A percentile compares a stretch with the other conserved stretches of the same genome.
Conservation (phyloP, 2,113 vertebrate species). For the Morone chrysops region DNA sequence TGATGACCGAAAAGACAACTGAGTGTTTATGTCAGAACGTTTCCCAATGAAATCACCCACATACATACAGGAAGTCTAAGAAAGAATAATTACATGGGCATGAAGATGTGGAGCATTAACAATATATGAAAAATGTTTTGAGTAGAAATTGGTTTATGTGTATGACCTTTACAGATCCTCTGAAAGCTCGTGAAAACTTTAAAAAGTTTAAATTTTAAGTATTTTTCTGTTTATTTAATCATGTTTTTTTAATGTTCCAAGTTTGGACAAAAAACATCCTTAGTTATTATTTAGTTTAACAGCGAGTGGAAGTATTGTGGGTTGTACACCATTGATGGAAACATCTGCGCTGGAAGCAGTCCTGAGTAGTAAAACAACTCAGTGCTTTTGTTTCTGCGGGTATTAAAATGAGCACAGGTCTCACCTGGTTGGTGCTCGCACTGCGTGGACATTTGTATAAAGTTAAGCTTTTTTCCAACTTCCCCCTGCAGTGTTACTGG, state of each 20-base stretch:
- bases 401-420: background rate
- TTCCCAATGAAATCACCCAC: background rate
- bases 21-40: slow-evolving; percentile 6
- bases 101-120: background rate
- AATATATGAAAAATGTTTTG: background rate
- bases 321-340: too few relatives aligned
- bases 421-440: background rate
- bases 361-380: background rate
- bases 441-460: background rate
- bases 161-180: background rate
- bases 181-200: background rate
- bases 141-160: background rate
- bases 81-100: background rate
- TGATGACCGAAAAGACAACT: background rate
- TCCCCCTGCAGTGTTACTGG: background rate
- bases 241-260: background rate
- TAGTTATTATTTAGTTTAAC: background rate
- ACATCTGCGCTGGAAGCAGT: background rate
- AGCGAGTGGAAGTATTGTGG: background rate
- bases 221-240: too few relatives aligned
- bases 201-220: too few relatives aligned
- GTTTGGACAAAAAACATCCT: background rate
- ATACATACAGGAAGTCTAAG: background rate
- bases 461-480: background rate
- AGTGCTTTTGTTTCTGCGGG: background rate